Conservation (phyloP, 2,888 invertebrate genomes). For the Euzetes globulus region DNA sequence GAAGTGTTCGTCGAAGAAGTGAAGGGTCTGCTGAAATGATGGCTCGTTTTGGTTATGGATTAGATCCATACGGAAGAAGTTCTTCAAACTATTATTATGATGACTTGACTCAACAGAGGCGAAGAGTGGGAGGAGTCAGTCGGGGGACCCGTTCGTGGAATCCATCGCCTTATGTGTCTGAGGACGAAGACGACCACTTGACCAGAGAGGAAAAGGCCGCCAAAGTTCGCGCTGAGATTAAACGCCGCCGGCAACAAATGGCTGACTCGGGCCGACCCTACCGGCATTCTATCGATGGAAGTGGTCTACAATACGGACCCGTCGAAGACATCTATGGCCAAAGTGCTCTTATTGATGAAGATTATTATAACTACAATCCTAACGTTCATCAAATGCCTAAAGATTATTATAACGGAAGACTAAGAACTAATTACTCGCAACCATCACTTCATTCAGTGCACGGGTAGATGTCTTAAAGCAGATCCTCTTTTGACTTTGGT, state of each 20-base stretch:
- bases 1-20: constrained; percentile 39
- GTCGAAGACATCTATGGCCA: constrained; percentile 10
- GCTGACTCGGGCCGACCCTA: constrained; percentile 47
- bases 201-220: constrained; percentile 55
- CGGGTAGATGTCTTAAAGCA: not conserved
- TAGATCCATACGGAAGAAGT: constrained; percentile 39
- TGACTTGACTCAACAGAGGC: constrained; percentile 25
- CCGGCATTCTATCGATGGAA: constrained; percentile 28
- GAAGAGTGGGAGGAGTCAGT: not conserved
- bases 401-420: constrained; percentile 23
- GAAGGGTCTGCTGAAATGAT: constrained; percentile 38
- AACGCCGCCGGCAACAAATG: constrained; percentile 55
- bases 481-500: not conserved
- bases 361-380: not conserved
- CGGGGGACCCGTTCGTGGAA: constrained; percentile 51
- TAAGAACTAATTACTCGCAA: constrained; percentile 22
- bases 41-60: constrained; percentile 32
- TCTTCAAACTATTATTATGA: not conserved
- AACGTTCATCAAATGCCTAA: not conserved
- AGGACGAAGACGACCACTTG: constrained; percentile 53
- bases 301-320: not conserved
- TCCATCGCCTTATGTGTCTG: constrained; percentile 52
- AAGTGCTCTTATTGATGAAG: constrained; percentile 5
- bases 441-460: constrained; percentile 13
- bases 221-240: constrained; percentile 57